phyloP scores from a whole-genome alignment of 2,797 vertebrate genomes.

The Meda fulgida region DNA sequence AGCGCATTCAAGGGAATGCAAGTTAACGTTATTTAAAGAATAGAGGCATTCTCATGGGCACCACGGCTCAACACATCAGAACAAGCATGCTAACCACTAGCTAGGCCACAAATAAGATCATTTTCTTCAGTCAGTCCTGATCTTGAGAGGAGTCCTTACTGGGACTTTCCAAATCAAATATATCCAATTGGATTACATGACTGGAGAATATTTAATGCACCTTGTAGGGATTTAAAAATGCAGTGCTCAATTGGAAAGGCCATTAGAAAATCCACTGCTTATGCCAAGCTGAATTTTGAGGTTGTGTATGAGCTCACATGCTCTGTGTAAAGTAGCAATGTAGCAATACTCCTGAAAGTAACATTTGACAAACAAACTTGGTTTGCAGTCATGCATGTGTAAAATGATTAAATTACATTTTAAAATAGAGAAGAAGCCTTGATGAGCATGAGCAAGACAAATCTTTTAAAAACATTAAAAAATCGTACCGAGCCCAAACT shows the following conservation, averaged over 20 bases:
- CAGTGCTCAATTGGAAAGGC: background rate
- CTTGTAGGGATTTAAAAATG: conserved; percentile 13
- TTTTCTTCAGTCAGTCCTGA: background rate
- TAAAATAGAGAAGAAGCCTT: background rate
- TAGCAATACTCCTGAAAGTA: background rate
- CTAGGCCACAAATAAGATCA: background rate
- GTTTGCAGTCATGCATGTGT: background rate
- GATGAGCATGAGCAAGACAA: background rate
- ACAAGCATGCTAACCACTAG: background rate
- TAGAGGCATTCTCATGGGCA: background rate
- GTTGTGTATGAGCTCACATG: background rate
- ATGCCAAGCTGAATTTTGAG: background rate
- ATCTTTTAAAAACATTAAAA: background rate
- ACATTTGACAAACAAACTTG: background rate
- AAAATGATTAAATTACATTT: too few relatives aligned
- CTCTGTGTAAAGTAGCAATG: background rate
- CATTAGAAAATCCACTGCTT: background rate
- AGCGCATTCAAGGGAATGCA: background rate
- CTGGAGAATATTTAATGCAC: background rate
- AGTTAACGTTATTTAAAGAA: background rate
- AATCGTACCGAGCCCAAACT: background rate
- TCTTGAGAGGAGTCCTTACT: conserved; percentile 14
- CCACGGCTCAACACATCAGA: background rate
- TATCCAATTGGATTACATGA: background rate
- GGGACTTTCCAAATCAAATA: background rate